phyloP scores from a whole-genome alignment of 2,797 vertebrate species.

The Dallia pectoralis region DNA sequence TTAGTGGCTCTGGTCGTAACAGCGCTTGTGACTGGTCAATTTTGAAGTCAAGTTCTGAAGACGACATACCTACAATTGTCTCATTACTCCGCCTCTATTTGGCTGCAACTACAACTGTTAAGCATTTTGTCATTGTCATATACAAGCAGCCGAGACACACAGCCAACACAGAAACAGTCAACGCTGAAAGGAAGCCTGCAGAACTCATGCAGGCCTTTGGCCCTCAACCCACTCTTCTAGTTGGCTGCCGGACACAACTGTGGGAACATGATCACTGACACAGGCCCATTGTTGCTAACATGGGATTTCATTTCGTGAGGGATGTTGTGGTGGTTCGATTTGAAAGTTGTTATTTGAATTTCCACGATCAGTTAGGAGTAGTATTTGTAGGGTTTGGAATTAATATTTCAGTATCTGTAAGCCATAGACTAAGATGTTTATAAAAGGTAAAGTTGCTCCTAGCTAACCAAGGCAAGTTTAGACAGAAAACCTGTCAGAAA shows the following conservation, averaged over 20 bases:
- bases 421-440: background rate
- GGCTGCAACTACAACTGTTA: conserved; percentile 21
- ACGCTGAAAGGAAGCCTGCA: conserved; percentile 8
- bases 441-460: conserved; percentile 7
- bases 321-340: too few species aligned
- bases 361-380: too few species aligned
- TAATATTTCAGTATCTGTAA: too few species aligned
- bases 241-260: background rate
- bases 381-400: too few species aligned
- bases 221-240: conserved; percentile 3
- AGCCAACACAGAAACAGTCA: conserved; percentile 16
- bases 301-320: too few species aligned
- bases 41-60: conserved; percentile 2
- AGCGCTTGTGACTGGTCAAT: background rate
- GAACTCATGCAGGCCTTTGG: background rate
- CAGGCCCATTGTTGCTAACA: background rate
- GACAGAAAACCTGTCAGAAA: background rate
- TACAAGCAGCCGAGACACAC: conserved; percentile 27
- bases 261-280: background rate
- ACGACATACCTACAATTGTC: conserved; percentile 23
- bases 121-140: conserved; percentile 33
- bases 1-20: conserved; percentile 3
- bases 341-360: too few species aligned
- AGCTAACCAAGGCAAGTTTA: background rate
- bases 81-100: conserved; percentile 31